Base-by-base conservation (phyloP, 2,113 vertebrate species). In the Mola mola region DNA sequence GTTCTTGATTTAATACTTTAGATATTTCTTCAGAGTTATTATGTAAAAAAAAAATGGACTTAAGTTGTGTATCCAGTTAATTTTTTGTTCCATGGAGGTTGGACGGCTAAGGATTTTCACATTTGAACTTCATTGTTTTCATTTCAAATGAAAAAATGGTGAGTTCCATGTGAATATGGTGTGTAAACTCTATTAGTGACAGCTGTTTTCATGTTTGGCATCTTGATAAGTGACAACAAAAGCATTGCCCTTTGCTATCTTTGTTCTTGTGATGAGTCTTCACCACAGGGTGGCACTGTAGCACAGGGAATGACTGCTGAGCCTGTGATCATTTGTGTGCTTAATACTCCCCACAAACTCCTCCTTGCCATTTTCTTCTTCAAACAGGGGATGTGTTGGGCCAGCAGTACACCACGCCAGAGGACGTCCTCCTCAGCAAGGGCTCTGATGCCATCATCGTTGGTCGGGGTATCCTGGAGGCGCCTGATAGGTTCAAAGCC, bases 361-460 rank as follows among this genome's bases (percentile, higher is more conserved):
- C 6, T 21, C 11, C 49, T 63, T 22, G 10, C 11, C 16, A 3
- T 2, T 13, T 6, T 42, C 4, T 33, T 68, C 21, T 19, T 46
- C 9, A 13, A 78, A 29, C 88, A 99, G 97, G 92, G 31, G 97
- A 98, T 83, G 74, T 22, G 21, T 87, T 98, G 47, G 96, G 96
- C 42, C 97, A 99, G 52, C 94, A 93, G 87, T 99, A 98, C 84
- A 81, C 79, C 17, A 95, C 84, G 48, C 96, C 95, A 1, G 87
- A 93, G 42, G 94, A 98, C 21, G 94, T 97, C 15, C 91, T 98
- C 57, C 50, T 47, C n/a, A 84, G 66, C 37, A 94, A 91, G 74
- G 92, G 93, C 66, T 97, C 94, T 29, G 97, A 99, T 59, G 66
- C 98, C 90, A 93, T 99, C 84, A 96, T 98, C 8, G 97, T 98